A percentile compares a stretch with the other conserved stretches of the same genome.
Conservation (phyloP, 2,888 invertebrate species). For the Amiota communis region DNA sequence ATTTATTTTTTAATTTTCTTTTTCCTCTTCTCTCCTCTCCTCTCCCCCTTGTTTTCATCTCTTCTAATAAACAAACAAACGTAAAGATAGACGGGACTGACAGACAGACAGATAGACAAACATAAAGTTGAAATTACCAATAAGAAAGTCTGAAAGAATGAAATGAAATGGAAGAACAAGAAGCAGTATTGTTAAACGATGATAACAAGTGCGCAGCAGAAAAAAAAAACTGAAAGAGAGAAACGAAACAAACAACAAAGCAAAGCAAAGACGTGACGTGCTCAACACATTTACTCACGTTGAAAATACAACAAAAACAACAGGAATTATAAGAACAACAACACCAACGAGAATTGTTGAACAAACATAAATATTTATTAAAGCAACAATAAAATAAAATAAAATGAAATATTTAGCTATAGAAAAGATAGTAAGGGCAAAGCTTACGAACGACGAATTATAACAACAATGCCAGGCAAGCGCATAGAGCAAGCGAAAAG, state of each 20-base stretch:
- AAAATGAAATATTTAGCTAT: slow-evolving; percentile 5
- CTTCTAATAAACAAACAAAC: slow-evolving; percentile 18
- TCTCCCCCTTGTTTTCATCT: neutral
- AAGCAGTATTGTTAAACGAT: neutral
- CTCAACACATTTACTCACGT: slow-evolving; percentile 32
- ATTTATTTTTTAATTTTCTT: neutral
- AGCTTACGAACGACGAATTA: slow-evolving; percentile 27
- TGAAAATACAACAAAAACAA: slow-evolving; percentile 21
- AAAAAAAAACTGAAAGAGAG: neutral
- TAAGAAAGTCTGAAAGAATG: neutral
- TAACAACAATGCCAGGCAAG: slow-evolving; percentile 9
- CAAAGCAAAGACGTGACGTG: neutral
- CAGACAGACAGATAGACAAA: neutral
- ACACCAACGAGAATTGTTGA: slow-evolving; percentile 23
- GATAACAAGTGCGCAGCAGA: neutral
- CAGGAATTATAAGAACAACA: neutral
- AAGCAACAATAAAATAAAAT: neutral
- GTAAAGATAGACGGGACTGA: neutral
- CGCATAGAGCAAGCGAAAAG: neutral
- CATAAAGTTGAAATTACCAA: neutral
- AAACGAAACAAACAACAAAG: slow-evolving; percentile 1
- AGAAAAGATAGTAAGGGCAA: slow-evolving; percentile 4
- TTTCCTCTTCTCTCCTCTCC: neutral
- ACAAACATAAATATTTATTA: slow-evolving; percentile 3
- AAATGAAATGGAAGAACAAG: neutral